Percentiles rank a stretch among this genome's conserved stretches.
These are phyloP conservation scores for Latrodectus elegans DNA, from an alignment of 2,888 invertebrate genomes.

Conservation along the genomic window DNA sequence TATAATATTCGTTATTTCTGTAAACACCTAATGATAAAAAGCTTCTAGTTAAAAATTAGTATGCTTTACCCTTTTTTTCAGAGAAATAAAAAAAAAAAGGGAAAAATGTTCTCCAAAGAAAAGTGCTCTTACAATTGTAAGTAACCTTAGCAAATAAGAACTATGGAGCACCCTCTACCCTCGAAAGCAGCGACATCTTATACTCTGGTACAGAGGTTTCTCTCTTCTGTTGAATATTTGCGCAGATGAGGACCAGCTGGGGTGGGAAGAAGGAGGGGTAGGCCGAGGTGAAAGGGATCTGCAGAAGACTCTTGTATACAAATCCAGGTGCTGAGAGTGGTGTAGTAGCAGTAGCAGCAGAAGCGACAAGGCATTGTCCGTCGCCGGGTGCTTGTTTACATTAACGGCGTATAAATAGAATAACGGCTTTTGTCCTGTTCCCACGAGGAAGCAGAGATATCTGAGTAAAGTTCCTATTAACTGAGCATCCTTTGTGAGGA, in stretches of 20 bases:
- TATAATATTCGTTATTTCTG: no score
- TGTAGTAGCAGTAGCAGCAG: not conserved
- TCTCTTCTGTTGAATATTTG: conserved; percentile 59
- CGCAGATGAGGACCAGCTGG: conserved; percentile 65
- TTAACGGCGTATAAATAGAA: conserved; percentile 65
- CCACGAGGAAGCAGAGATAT: not conserved
- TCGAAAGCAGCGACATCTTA: no score
- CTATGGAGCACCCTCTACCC: not conserved
- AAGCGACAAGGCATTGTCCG: conserved; percentile 60
- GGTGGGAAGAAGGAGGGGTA: conserved; percentile 7
- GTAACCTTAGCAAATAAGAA: not conserved
- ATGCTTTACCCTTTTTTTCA: no score
- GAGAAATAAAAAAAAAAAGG: no score
- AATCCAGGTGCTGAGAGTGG: conserved; percentile 47
- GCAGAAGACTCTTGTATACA: conserved; percentile 35
- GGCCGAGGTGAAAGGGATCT: conserved; percentile 17
- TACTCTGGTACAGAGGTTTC: no score
- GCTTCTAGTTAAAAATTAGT: no score
- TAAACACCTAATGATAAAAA: no score
- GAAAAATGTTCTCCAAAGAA: not conserved
- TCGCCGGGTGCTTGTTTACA: conserved; percentile 54
- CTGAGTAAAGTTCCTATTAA: no score
- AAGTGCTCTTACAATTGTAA: not conserved
- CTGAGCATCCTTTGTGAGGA: no score
- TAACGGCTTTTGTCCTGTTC: conserved; percentile 49